Percentiles rank a stretch among this genome's conserved stretches.
Evolutionary conservation across 1,140 invertebrate species (phyloP).

Genomic region (Ceratosolen solmsi): DNA sequence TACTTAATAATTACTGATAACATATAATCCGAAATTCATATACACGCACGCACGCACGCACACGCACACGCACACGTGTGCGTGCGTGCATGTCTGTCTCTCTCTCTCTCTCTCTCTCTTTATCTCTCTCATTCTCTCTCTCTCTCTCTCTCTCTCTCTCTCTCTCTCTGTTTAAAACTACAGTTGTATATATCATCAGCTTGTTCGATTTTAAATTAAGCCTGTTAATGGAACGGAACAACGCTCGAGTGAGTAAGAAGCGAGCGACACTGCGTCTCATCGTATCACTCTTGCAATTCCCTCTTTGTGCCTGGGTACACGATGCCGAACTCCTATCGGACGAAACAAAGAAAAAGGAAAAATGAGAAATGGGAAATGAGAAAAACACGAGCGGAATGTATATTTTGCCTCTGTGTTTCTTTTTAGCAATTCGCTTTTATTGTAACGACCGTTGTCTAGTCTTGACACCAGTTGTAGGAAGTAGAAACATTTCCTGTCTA

Average conservation of each 20-base stretch:
- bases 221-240: not conserved
- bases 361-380: constrained; percentile 3
- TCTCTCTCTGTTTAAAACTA: no score
- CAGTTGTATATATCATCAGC: no score
- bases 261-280: not conserved
- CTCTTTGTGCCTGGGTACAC: not conserved
- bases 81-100: no score
- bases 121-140: no score
- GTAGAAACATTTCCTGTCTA: no score
- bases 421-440: not conserved
- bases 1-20: no score
- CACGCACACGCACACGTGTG: no score
- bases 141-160: no score
- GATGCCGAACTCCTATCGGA: not conserved
- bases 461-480: not conserved
- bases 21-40: no score
- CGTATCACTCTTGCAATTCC: not conserved
- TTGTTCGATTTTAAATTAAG: constrained; percentile 29
- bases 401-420: not conserved
- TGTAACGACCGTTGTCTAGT: not conserved
- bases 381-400: constrained; percentile 24
- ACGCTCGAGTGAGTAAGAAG: not conserved
- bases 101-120: no score
- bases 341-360: no score
- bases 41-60: no score